These are phyloP conservation scores for Hydropsyche tenuis DNA, from an alignment of 1,140 invertebrate species.

Conservation along the genomic window DNA sequence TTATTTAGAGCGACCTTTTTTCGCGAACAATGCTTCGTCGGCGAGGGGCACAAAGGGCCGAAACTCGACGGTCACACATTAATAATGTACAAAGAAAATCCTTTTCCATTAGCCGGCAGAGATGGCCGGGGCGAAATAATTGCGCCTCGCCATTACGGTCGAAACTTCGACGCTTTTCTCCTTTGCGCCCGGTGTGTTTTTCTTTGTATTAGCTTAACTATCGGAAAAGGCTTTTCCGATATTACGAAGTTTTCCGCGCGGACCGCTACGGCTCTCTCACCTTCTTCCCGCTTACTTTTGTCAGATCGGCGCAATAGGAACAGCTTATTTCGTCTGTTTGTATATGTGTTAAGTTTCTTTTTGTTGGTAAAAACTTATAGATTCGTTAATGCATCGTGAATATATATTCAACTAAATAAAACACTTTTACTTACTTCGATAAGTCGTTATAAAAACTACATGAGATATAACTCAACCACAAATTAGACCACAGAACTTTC, in stretches of 20 bases:
- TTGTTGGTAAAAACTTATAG: no score
- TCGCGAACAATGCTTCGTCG: neutral
- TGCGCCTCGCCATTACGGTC: conserved; percentile 7
- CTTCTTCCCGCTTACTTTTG: no score
- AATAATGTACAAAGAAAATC: conserved; percentile 37
- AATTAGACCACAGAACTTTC: no score
- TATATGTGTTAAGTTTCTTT: neutral
- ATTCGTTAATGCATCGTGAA: no score
- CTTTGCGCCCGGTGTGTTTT: neutral
- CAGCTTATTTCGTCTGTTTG: neutral
- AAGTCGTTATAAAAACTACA: no score
- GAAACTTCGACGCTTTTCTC: conserved; percentile 12
- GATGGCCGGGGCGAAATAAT: conserved; percentile 15
- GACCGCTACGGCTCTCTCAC: no score
- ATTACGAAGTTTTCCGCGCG: conserved; percentile 7
- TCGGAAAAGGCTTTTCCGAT: conserved; percentile 28
- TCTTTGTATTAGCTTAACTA: conserved; percentile 30
- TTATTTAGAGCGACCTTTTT: conserved; percentile 11
- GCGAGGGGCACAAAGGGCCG: no score
- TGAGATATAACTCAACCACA: no score
- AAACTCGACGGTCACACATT: conserved; percentile 22
- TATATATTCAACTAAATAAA: no score
- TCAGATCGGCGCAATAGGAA: no score
- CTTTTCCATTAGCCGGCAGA: conserved; percentile 29
- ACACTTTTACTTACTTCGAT: no score